Base-by-base conservation (phyloP, 1,140 invertebrate genomes). In the Drosophila pectinifera region DNA sequence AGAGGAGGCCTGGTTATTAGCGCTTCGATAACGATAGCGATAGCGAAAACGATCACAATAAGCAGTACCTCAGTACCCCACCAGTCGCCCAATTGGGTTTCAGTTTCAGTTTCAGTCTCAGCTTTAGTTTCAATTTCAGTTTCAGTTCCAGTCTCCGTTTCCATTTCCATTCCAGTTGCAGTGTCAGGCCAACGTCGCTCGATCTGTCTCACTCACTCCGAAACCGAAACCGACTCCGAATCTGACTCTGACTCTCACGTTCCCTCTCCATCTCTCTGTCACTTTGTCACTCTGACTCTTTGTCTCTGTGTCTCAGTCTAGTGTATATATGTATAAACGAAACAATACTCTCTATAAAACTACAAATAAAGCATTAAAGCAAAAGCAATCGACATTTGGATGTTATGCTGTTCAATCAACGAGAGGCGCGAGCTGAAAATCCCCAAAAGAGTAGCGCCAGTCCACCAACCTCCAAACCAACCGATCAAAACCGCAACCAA, bases 321-420 rank as follows among this genome's bases (percentile, higher is more conserved):
- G 65, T 64, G 51, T 68, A 76, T 76, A 55, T 77, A 77, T 59
- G 63, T 65, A 80, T 58, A 73, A 65, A 73, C 65, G 53, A 68
- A 53, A 58, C 54, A 79, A 79, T 67, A 75, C 45, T 57, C 43
- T 69, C 51, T 46, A 77, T 49, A 61, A 65, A 80, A 82, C 63
- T 54, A 74, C 69, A 82, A 68, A 63, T 69, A 74, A 79, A 84
- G 69, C 67, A 72, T 75, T 69, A 68, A 82, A 81, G 58, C 76
- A 64, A 67, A 73, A 83, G 73, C 80, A 91, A 91, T 90, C 90
- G 90, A 90, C 90, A 90, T 90, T 90, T 91, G 86, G 90, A 91
- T 91, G 90, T 91, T 91, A 91, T 91, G 90, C 77, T 91, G 90
- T 91, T 91, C 89, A 88, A 91, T 73, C 77, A 65, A 80, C 63